Conservation (phyloP, 2,797 vertebrate genomes). For the Sebastes iracundus region DNA sequence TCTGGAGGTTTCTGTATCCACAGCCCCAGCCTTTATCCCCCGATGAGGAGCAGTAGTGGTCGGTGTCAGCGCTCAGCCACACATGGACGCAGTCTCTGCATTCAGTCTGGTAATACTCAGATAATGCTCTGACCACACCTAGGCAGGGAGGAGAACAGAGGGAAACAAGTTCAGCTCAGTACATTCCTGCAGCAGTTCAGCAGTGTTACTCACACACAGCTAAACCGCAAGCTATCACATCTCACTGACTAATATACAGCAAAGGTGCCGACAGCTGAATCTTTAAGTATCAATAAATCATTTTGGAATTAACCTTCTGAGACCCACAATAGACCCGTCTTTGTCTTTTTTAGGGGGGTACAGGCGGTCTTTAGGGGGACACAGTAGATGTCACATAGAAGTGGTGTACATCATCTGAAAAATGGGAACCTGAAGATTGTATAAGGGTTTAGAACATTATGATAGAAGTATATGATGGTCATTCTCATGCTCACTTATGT, state of each 20-base stretch:
- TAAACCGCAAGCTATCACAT: background rate
- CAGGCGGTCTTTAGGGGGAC: no score
- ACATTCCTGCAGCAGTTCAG: background rate
- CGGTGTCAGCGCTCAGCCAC: conserved; percentile 89
- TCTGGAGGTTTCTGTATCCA: conserved; percentile 96
- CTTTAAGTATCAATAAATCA: background rate
- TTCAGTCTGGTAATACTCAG: conserved; percentile 84
- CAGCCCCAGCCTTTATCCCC: conserved; percentile 96
- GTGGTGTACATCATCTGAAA: no score
- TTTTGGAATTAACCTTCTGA: background rate
- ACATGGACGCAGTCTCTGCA: conserved; percentile 83
- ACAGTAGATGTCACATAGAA: no score
- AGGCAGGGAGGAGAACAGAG: conserved; percentile 9
- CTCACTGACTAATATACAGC: background rate
- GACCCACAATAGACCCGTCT: background rate
- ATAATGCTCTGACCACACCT: conserved; percentile 87
- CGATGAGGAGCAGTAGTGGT: conserved; percentile 90
- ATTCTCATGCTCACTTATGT: no score
- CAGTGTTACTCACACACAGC: background rate
- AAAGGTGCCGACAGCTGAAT: background rate
- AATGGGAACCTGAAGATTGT: no score
- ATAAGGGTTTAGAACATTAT: no score
- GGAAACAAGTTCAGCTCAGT: background rate
- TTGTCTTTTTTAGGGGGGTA: background rate
- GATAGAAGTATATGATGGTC: no score